Base-by-base conservation (phyloP, 2,113 vertebrate species). In the Hirundichthys speculiger region DNA sequence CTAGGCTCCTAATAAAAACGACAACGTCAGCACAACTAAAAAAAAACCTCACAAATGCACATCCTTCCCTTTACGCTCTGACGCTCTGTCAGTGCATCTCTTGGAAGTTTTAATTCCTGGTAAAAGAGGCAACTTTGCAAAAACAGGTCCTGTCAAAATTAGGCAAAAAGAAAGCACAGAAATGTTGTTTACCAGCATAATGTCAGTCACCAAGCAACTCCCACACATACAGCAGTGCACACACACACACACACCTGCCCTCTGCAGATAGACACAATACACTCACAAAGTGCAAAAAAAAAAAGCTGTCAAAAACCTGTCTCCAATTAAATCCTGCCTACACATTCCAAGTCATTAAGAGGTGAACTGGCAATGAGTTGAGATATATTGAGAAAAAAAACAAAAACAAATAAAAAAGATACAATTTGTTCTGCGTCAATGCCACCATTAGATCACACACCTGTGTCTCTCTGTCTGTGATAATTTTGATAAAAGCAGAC, bases 381-480 rank as follows among this genome's bases (percentile, higher is more conserved):
- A 82, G 54, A 63, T 56, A 38, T 19, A 40, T n/a, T n/a, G 38
- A 15, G 49, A 57, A 73, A 39, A 19, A 30, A 55, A 30, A 27
- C 20, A 53, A 38, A n/a, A 3, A 13, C 3, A 19, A 13, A n/a
- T n/a, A n/a, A n/a, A n/a, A n/a, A n/a, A n/a, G n/a, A n/a, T n/a
- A n/a, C n/a, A n/a, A 60, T 41, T 79, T 61, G 60, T 79, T 79
- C 72, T 73, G 73, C 81, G 62, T 64, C 65, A 21, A 27, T 58
- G 53, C 27, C n/a, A 16, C 58, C 64, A 69, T 81, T 74, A 60
- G 57, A 74, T 64, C 49, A 60, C 82, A 86, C 86, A 85, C 80
- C 66, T 79, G 86, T 57, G 80, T 58, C 79, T 58, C 79, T 9
- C 62, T 67, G 48, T 9, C 22, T 34, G 13, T 75, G 77, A 77